A percentile compares a stretch with the other conserved stretches of the same genome.
These are phyloP conservation scores for Bambusicola thoracicus DNA, from an alignment of 2,113 vertebrate species.

Conservation along the genomic window DNA sequence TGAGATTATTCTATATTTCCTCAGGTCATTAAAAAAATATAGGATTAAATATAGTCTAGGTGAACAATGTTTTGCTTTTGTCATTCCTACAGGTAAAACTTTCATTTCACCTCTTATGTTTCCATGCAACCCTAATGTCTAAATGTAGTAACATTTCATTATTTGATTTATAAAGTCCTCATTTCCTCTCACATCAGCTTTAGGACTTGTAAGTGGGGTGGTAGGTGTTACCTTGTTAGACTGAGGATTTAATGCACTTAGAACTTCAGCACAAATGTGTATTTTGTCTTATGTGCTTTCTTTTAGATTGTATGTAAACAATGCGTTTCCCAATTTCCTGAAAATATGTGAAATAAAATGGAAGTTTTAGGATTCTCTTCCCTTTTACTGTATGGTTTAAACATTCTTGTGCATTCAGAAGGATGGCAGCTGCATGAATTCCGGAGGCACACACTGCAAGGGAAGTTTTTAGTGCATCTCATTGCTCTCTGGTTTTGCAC, in stretches of 20 bases:
- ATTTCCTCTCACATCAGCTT: background rate
- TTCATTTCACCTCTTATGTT: background rate
- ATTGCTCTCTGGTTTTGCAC: background rate
- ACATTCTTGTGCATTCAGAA: background rate
- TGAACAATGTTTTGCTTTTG: background rate
- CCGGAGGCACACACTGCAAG: background rate
- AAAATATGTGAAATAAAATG: background rate
- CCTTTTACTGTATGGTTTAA: background rate
- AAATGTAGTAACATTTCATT: background rate
- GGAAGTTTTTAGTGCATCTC: background rate
- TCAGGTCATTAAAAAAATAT: background rate
- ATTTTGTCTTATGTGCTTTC: background rate
- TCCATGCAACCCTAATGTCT: background rate
- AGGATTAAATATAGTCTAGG: background rate
- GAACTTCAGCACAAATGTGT: background rate
- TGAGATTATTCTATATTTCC: background rate
- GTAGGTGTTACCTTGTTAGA: background rate
- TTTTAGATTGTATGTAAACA: background rate
- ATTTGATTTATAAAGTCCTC: background rate
- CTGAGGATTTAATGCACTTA: background rate
- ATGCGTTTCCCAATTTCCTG: background rate
- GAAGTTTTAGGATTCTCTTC: background rate
- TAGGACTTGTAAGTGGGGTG: background rate
- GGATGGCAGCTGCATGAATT: background rate
- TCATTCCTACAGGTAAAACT: background rate